Evolutionary conservation across 2,113 vertebrate species (phyloP).

Genomic region (Actinemys pallida): DNA sequence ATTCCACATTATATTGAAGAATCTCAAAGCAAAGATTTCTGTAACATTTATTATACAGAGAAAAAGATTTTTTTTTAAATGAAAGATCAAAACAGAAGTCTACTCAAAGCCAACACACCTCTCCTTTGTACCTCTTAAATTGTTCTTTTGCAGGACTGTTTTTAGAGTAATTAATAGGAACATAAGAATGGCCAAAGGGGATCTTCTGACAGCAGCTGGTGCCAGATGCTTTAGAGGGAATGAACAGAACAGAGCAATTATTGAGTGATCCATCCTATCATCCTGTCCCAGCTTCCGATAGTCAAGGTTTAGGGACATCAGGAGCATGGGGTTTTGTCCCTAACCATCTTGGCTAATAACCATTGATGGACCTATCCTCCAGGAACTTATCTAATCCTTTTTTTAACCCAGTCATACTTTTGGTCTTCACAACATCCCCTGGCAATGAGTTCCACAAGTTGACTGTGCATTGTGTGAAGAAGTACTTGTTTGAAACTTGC

Average conservation of each 20-base stretch:
- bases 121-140: neutral
- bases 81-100: neutral
- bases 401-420: neutral
- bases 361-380: neutral
- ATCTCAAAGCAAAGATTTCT: neutral
- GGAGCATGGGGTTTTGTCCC: neutral
- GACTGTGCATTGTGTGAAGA: neutral
- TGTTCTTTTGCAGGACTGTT: neutral
- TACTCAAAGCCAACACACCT: rapidly evolving
- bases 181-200: neutral
- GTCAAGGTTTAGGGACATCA: neutral
- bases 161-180: neutral
- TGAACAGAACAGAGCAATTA: neutral
- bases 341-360: neutral
- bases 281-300: neutral
- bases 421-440: neutral
- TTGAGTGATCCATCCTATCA: neutral
- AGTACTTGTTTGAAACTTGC: neutral
- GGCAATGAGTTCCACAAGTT: neutral
- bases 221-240: neutral
- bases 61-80: neutral
- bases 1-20: neutral
- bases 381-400: neutral
- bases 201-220: neutral
- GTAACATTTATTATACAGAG: neutral